Base-by-base conservation (phyloP, 2,888 invertebrate genomes). In the Papilio protenor region DNA sequence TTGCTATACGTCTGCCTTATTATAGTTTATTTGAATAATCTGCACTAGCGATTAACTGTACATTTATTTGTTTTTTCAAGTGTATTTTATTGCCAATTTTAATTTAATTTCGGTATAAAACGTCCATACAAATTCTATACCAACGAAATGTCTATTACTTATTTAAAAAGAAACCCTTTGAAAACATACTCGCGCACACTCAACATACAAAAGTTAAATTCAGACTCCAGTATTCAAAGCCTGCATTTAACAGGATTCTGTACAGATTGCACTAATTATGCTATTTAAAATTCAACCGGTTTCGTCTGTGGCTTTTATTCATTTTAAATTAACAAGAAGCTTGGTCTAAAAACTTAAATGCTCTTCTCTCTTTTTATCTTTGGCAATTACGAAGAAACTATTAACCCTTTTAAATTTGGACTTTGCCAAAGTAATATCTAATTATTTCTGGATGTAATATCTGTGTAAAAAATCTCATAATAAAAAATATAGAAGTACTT, bases 221-320 rank as follows among this genome's bases (percentile, higher is more conserved):
- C 66, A 45, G 33, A 64, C 66, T 45, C 45, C 45, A 11, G 5
- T 61, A 64, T 40, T 27, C 27, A 59, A 61, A 64, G 64, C 40
- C 27, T 33, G 64, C 40, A 33, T 40, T 66, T 40, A 66, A 66
- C 10, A 40, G 40, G 40, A 21, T 66, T 66, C n/a, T 10, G 66
- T 40, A 40, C 66, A 69, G 66, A 21, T 45, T 69, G 66, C 66
- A 69, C 66, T 69, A 69, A 69, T 69, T 69, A 45, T 69, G 66
- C 45, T 69, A n/a, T 69, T 66, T 45, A 66, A 33, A 33, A n/a
- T 33, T 45, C n/a, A 69, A 21, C 45, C 5, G 45, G n/a, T 69
- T 69, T 45, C 8, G n/a, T 69, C 45, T 69, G 66, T 40, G 45
- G 40, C n/a, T 21, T 69, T 69, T 21, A 40, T n/a, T 69, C 21